Base-by-base conservation (phyloP, 2,888 invertebrate genomes). In the Meteorus colon region DNA sequence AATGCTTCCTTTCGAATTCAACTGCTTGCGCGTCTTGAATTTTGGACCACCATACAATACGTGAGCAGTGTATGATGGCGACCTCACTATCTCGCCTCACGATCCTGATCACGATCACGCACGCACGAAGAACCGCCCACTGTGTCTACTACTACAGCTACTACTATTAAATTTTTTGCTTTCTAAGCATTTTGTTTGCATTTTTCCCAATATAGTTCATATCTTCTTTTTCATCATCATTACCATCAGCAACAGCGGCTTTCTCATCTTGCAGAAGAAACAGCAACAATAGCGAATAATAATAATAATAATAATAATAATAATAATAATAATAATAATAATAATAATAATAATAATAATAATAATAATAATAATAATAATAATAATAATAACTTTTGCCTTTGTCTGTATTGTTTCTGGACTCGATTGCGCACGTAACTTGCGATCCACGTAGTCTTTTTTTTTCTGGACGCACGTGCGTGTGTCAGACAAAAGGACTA, bases 61-160 rank as follows among this genome's bases (percentile, higher is more conserved):
- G 79, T 77, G 81, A 79, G 80, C 84, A 79, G 80, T 84, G 84
- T 83, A 84, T 81, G 85, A 84, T 83, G 83, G 83, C 85, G 83
- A 83, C 82, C 84, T 80, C 82, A 82, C 82, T 85, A 85, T 86
- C 85, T 84, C 80, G 81, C 83, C 83, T 86, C 86, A 80, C 83
- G 84, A 86, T 86, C 86, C 85, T 85, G 86, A 86, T 86, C 86
- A 85, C 85, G 85, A 86, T 86, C 86, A 85, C 85, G 86, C 86
- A 86, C 85, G 86, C 86, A 86, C 84, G 85, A 82, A 81, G 84
- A 85, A 86, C 86, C 86, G 86, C 86, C 85, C 85, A 86, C 86
- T 84, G 83, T 81, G 84, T 83, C 81, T 62, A 76, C 70, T 19
- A 37, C 37, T 65, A 65, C 34, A 59, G 59, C 31, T 60, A 66